Percentiles rank a stretch among this genome's conserved stretches.
Evolutionary conservation across 2,113 vertebrate genomes (phyloP).

Genomic region (Leiothrix lutea): DNA sequence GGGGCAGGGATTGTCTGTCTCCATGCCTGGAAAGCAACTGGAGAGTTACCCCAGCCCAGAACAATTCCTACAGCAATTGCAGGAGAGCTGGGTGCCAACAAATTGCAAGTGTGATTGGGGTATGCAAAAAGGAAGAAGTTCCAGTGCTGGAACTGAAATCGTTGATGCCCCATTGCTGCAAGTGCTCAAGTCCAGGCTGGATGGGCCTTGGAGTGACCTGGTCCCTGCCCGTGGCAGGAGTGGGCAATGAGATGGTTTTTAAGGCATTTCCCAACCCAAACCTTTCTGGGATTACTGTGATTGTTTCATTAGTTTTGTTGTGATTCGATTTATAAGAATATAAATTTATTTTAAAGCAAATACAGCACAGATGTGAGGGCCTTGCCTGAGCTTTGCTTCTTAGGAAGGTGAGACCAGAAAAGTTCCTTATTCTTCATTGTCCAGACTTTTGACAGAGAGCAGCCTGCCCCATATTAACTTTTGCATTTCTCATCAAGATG

Average conservation of each 20-base stretch:
- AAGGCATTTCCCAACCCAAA: background rate
- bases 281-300: background rate
- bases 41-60: background rate
- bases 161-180: background rate
- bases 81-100: background rate
- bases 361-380: background rate
- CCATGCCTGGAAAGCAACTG: slow-evolving; percentile 5
- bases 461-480: slow-evolving; percentile 50
- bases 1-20: slow-evolving; percentile 27
- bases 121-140: background rate
- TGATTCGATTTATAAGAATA: background rate
- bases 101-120: background rate
- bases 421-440: background rate
- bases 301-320: background rate
- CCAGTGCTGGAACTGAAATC: background rate
- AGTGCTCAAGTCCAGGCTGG: background rate
- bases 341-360: background rate
- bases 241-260: background rate
- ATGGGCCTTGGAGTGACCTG: background rate
- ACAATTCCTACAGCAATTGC: background rate
- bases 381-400: background rate
- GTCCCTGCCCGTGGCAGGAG: background rate
- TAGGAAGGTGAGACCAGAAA: background rate
- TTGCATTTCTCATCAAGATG: slow-evolving; percentile 70
- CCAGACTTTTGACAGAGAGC: slow-evolving; percentile 8